Conservation (phyloP, 2,113 vertebrate genomes). For the Pagrus major region DNA sequence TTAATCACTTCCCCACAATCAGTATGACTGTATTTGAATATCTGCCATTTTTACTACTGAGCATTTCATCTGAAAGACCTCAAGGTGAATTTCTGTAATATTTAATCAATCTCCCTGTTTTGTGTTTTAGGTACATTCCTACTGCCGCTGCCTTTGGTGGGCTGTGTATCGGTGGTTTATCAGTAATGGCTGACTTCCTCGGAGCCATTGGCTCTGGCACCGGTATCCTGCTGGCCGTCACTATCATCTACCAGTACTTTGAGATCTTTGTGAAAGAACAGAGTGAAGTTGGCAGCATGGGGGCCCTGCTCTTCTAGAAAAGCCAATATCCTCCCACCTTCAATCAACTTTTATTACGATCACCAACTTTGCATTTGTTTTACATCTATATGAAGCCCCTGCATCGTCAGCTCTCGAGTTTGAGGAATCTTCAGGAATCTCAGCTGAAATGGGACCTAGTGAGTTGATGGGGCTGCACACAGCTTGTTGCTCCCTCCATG, state of each 20-base stretch:
- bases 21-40: background rate
- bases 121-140: conserved; percentile 92
- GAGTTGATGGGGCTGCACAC: conserved; percentile 22
- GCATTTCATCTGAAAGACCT: background rate
- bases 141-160: conserved; percentile 98
- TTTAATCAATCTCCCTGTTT: background rate
- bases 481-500: conserved; percentile 13
- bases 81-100: background rate
- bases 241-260: conserved; percentile 99
- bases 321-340: conserved; percentile 4
- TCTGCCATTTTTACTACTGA: background rate
- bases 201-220: conserved; percentile 99
- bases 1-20: background rate
- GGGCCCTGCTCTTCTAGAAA: conserved; percentile 94
- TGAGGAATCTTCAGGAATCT: conserved; percentile 57
- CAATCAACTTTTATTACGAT: conserved; percentile 52
- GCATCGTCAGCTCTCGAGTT: conserved; percentile 43
- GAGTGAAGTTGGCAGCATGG: conserved; percentile 98
- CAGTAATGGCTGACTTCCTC: conserved; percentile 96
- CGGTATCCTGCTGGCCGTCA: conserved; percentile 95
- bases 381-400: conserved; percentile 53
- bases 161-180: conserved; percentile 97
- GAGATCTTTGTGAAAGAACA: conserved; percentile 99
- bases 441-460: conserved; percentile 28
- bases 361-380: conserved; percentile 60